Conservation (phyloP, 2,113 vertebrate species). For the Hiodon alosoides region DNA sequence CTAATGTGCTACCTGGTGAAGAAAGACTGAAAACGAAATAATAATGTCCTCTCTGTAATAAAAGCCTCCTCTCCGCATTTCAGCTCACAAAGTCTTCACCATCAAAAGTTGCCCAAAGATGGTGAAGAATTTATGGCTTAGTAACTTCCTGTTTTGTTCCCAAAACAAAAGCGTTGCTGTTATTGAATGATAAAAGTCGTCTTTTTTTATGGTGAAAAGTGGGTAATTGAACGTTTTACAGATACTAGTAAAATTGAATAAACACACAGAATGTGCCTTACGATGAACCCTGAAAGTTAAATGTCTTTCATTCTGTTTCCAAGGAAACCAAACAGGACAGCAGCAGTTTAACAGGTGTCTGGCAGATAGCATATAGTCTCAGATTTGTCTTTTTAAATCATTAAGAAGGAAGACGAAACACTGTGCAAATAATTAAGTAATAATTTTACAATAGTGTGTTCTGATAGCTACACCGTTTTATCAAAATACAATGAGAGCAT, state of each 20-base stretch:
- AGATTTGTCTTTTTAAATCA: neutral
- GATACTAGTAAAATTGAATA: neutral
- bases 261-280: neutral
- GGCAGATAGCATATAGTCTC: neutral
- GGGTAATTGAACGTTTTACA: neutral
- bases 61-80: no score
- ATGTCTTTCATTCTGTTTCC: neutral
- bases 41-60: no score
- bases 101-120: neutral
- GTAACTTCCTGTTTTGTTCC: conserved; percentile 8
- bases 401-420: neutral
- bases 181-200: neutral
- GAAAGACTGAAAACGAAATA: no score
- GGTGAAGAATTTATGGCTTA: neutral
- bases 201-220: neutral
- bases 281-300: neutral
- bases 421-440: neutral
- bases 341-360: neutral
- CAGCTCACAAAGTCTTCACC: neutral
- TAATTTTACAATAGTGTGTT: no score
- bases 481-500: no score
- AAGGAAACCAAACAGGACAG: neutral
- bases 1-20: neutral
- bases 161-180: conserved; percentile 8
- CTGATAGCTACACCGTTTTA: no score